Percentiles rank a stretch among this genome's conserved stretches.
These are phyloP conservation scores for Craseonycteris thonglongyai DNA, from an alignment of 2,113 vertebrate species.

Conservation along the genomic window DNA sequence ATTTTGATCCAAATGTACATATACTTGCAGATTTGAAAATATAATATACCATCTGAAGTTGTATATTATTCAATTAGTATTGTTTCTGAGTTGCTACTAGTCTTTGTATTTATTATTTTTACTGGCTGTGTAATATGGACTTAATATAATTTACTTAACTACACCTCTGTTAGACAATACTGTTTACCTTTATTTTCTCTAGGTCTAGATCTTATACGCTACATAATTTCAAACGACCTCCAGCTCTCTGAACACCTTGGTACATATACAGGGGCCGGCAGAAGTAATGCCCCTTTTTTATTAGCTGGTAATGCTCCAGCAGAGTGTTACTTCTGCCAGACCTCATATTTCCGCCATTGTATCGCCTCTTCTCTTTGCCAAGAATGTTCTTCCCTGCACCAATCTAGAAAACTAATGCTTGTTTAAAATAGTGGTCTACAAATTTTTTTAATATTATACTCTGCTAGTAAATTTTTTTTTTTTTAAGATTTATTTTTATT, in stretches of 20 bases:
- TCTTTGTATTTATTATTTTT: conserved; percentile 16
- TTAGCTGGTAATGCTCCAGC: too few relatives aligned
- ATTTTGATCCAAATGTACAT: not conserved
- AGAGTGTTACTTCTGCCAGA: too few relatives aligned
- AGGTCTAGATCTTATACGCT: not conserved
- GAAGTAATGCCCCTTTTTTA: too few relatives aligned
- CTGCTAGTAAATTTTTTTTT: too few relatives aligned
- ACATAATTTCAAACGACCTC: not conserved
- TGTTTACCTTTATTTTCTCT: not conserved
- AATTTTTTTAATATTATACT: not conserved
- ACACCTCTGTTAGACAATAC: not conserved
- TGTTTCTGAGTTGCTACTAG: conserved; percentile 4
- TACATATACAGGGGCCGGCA: too few relatives aligned
- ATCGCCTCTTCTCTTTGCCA: not conserved
- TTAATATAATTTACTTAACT: not conserved
- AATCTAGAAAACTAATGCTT: not conserved
- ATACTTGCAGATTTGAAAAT: not conserved
- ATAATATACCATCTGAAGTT: not conserved
- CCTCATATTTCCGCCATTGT: not conserved
- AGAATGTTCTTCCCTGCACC: not conserved
- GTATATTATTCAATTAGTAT: conserved; percentile 4
- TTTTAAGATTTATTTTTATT: too few relatives aligned
- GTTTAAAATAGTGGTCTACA: not conserved
- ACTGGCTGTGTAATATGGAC: not conserved
- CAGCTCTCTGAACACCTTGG: not conserved